phyloP scores from a whole-genome alignment of 2,888 invertebrate species.

The Dione juno region DNA sequence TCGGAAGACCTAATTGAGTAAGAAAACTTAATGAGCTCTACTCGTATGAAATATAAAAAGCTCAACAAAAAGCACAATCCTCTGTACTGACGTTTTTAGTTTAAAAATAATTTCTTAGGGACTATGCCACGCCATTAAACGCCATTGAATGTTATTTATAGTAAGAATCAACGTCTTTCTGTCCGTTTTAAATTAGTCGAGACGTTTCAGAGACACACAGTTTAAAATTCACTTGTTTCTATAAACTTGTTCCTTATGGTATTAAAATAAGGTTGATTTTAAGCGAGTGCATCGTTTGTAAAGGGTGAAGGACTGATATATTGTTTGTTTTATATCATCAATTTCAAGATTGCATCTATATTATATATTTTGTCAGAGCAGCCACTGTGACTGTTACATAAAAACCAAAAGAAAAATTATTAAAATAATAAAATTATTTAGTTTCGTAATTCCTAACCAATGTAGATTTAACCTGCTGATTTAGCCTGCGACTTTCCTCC shows the following conservation, averaged over 20 bases:
- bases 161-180: slow-evolving; percentile 59
- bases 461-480: no score
- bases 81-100: slow-evolving; percentile 51
- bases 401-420: not conserved
- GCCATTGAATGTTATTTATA: slow-evolving; percentile 61
- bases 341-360: slow-evolving; percentile 59
- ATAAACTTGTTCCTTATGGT: slow-evolving; percentile 14
- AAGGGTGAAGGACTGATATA: slow-evolving; percentile 69
- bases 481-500: no score
- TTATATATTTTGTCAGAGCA: slow-evolving; percentile 52
- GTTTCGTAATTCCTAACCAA: no score
- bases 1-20: slow-evolving; percentile 5
- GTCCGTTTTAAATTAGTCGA: slow-evolving; percentile 72
- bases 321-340: slow-evolving; percentile 57
- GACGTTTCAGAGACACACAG: slow-evolving; percentile 60
- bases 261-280: slow-evolving; percentile 16
- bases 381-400: not conserved
- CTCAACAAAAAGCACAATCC: slow-evolving; percentile 32
- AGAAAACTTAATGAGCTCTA: slow-evolving; percentile 20
- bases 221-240: slow-evolving; percentile 46
- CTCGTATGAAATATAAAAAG: slow-evolving; percentile 27
- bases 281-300: slow-evolving; percentile 31
- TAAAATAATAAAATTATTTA: not conserved
- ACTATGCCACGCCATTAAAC: slow-evolving; percentile 62
- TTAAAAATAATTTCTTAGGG: slow-evolving; percentile 61